Evolutionary conservation across 23 tunicate species (phyloP).

Genomic region (Diplosoma virens): DNA sequence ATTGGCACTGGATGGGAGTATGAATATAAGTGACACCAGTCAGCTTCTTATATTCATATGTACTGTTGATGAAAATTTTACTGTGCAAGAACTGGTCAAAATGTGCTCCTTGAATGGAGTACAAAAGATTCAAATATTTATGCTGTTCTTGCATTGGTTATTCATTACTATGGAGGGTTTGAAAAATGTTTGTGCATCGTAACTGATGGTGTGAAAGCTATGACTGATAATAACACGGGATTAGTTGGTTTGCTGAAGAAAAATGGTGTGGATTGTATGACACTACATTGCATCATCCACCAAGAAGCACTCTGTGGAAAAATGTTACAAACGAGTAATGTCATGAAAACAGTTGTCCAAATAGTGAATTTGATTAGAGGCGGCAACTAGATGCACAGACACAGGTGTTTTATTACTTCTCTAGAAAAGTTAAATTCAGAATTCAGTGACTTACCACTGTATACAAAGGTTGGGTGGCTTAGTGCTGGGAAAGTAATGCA

Average conservation of each 20-base stretch:
- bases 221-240: constrained; percentile 36
- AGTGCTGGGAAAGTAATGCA: constrained; percentile 58
- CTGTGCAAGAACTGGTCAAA: constrained; percentile 53
- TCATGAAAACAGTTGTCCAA: no score
- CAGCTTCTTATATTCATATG: constrained; percentile 43
- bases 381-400: constrained; percentile 44
- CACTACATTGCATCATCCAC: constrained; percentile 67
- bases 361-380: constrained; percentile 53
- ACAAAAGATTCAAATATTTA: constrained; percentile 49
- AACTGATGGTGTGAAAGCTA: constrained; percentile 53
- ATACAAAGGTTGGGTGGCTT: constrained; percentile 57
- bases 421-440: constrained; percentile 45
- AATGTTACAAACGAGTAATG: constrained; percentile 58
- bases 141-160: constrained; percentile 28
- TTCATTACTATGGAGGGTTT: constrained; percentile 40
- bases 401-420: constrained; percentile 32
- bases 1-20: constrained; percentile 54
- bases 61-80: constrained; percentile 43
- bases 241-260: constrained; percentile 36
- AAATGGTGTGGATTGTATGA: constrained; percentile 56
- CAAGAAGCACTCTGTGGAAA: constrained; percentile 81
- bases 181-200: constrained; percentile 51
- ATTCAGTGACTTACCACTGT: constrained; percentile 42
- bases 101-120: constrained; percentile 29
- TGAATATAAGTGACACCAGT: constrained; percentile 49